Base-by-base conservation (phyloP, 2,888 invertebrate species). In the Margaritifera margaritifera region DNA sequence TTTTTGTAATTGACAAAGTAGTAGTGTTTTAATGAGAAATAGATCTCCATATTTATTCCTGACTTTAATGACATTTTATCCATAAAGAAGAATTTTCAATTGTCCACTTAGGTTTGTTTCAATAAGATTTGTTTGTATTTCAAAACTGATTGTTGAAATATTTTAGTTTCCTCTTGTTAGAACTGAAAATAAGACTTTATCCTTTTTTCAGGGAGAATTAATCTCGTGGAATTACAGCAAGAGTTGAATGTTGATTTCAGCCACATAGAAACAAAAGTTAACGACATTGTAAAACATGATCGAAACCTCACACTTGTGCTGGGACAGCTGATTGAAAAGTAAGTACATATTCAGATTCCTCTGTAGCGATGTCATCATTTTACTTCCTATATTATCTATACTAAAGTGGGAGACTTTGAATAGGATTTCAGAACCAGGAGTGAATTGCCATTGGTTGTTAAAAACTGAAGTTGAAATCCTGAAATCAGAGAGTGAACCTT, bases 231-330 rank as follows among this genome's bases (percentile, higher is more conserved):
- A 79, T 91, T 99, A 66, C 94, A 97, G 8, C 95, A 95, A 88
- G 92, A 93, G 62, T 92, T 99, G 5, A 96, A 95, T 90, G 95
- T 99, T 27, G 97, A 98, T 90, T 92, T 96, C 59, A 94, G 93
- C 78, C 94, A 96, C 86, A 92, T 97, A 64, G 93, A 93, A 70
- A 90, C 91, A 68, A 91, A 92, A 86, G 93, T 95, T 0, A 90
- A 91, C 66, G 95, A 95, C 75, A 93, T 99, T 62, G 87, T 89
- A 22, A 92, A 94, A 62, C 80, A 83, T 54, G 94, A 93, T 86
- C 91, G 92, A 31, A 93, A 94, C 73, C 91, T 96, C 0, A 93
- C 94, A 80, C 91, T 95, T 8, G 93, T 98, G 73, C 92, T 98
- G 62, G 98, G 98, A 0, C 97, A 98, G 88, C 92, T 99, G 15